A percentile compares a stretch with the other conserved stretches of the same genome.
These are phyloP conservation scores for Drosophila novamexicana DNA, from an alignment of 1,140 invertebrate genomes.

Conservation along the genomic window DNA sequence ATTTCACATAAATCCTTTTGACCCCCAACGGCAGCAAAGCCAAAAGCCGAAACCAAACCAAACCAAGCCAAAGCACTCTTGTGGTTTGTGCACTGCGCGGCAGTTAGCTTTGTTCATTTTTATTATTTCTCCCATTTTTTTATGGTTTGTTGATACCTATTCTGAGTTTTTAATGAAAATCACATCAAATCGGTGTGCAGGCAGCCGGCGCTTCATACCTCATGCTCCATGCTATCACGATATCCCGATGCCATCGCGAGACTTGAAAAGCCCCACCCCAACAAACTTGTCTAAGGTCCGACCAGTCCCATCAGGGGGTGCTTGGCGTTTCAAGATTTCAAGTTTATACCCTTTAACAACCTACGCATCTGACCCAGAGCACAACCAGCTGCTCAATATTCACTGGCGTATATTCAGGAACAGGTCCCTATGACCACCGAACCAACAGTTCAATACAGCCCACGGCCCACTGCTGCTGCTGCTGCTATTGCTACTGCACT, in stretches of 20 bases:
- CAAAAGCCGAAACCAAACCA: conserved; percentile 6
- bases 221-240: not conserved
- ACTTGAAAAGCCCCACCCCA: conserved; percentile 47
- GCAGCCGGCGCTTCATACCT: conserved; percentile 33
- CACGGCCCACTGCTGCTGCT: not conserved
- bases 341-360: not conserved
- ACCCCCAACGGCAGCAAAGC: conserved; percentile 5
- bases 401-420: conserved; percentile 62
- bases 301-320: conserved; percentile 8
- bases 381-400: conserved; percentile 66
- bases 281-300: conserved; percentile 17
- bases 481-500: not conserved
- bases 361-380: conserved; percentile 28
- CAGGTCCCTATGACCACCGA: conserved; percentile 16
- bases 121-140: conserved; percentile 1
- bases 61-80: conserved; percentile 33
- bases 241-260: conserved; percentile 26
- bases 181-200: conserved; percentile 78
- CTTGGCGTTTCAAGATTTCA: not conserved
- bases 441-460: not conserved
- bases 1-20: conserved; percentile 55
- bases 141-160: conserved; percentile 60
- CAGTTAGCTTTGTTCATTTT: conserved; percentile 36
- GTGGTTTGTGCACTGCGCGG: conserved; percentile 51
- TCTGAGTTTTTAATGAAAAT: conserved; percentile 79